Percentiles rank a stretch among this genome's conserved stretches.
Conservation (phyloP, 1,140 invertebrate species). For the Leptinotarsa undecemlineata region DNA sequence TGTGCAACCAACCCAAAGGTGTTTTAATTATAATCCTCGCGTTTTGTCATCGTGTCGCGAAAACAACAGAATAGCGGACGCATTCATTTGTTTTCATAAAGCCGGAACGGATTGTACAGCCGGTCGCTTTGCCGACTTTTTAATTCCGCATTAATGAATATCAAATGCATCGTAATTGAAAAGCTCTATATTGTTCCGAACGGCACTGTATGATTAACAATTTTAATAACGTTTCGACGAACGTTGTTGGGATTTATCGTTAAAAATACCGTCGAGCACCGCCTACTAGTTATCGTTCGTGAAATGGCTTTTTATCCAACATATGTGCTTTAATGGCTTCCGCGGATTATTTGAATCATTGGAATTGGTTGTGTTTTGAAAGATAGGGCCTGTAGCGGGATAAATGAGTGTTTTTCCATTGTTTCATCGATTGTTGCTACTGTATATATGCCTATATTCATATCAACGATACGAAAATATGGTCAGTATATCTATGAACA, state of each 20-base stretch:
- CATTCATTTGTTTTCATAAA: slow-evolving; percentile 37
- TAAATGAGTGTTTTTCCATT: too few species aligned
- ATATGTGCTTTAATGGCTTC: neutral
- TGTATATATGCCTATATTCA: too few species aligned
- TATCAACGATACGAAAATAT: too few species aligned
- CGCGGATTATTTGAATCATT: neutral
- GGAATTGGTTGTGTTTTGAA: neutral
- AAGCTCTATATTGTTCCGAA: slow-evolving; percentile 12
- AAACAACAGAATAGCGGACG: slow-evolving; percentile 26
- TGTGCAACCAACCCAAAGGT: slow-evolving; percentile 22
- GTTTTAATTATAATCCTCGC: slow-evolving; percentile 38
- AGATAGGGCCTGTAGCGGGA: too few species aligned
- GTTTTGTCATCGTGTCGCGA: slow-evolving; percentile 29
- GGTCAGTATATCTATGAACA: too few species aligned
- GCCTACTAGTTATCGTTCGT: neutral
- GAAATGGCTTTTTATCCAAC: neutral
- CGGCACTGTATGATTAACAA: neutral
- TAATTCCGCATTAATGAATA: slow-evolving; percentile 22
- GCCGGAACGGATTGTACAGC: slow-evolving; percentile 15
- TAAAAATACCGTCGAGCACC: neutral
- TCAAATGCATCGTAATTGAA: slow-evolving; percentile 20
- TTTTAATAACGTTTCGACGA: slow-evolving; percentile 8
- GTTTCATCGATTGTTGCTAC: too few species aligned
- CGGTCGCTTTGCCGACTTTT: slow-evolving; percentile 14
- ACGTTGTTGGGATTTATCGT: slow-evolving; percentile 1